Conservation (phyloP, 2,888 invertebrate species). For the Entomobrya proxima region DNA sequence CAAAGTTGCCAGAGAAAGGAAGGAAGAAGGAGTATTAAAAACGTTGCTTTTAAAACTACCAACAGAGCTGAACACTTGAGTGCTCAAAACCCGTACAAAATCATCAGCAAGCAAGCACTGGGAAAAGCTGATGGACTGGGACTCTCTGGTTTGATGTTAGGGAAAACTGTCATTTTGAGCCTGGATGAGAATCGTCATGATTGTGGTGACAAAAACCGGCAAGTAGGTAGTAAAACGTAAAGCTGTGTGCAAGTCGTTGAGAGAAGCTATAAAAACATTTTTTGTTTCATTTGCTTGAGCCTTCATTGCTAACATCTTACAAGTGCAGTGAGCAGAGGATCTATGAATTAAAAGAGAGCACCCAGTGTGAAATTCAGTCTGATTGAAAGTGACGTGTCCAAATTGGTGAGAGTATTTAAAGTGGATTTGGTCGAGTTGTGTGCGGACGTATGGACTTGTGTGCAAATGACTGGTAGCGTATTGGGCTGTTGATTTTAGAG, state of each 20-base stretch:
- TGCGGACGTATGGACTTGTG: not conserved
- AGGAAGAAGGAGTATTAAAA: not conserved
- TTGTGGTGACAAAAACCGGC: conserved; percentile 8
- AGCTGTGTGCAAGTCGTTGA: not conserved
- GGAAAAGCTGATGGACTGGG: conserved; percentile 20
- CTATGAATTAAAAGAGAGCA: conserved; percentile 45
- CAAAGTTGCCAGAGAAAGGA: not conserved
- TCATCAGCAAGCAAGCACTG: not conserved
- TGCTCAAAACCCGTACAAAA: conserved; percentile 23
- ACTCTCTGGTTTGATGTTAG: not conserved
- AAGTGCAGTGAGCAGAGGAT: not conserved
- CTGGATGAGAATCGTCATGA: no score
- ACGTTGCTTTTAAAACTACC: not conserved
- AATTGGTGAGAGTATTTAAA: conserved; percentile 55
- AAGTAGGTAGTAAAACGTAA: not conserved
- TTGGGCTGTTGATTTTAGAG: no score
- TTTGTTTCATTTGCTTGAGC: conserved; percentile 10
- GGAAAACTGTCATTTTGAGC: conserved; percentile 22
- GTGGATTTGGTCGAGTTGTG: not conserved
- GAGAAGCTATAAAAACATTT: not conserved
- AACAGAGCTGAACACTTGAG: not conserved
- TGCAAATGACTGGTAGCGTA: not conserved
- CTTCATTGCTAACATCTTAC: not conserved
- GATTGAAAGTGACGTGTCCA: conserved; percentile 51
- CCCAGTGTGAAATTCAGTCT: conserved; percentile 51